Conservation (phyloP, 2,113 vertebrate genomes). For the Scatophagus argus region DNA sequence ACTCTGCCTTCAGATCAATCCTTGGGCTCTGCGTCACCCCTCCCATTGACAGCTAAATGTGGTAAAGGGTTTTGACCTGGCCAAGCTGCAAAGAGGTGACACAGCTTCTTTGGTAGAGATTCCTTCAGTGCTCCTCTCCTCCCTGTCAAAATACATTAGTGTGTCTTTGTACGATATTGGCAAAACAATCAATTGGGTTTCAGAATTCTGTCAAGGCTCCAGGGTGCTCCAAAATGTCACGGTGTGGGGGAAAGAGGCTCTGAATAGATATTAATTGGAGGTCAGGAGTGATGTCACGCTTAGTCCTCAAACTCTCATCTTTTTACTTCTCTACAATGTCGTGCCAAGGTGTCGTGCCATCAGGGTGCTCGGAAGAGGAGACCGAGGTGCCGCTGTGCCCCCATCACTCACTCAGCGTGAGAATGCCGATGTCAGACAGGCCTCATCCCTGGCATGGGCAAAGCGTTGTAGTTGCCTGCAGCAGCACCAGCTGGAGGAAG, state of each 20-base stretch:
- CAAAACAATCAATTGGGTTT: constrained; percentile 65
- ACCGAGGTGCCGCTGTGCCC: background rate
- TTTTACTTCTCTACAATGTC: constrained; percentile 23
- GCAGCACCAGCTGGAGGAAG: constrained; percentile 22
- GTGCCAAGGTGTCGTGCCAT: constrained; percentile 21
- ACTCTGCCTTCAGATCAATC: constrained; percentile 30
- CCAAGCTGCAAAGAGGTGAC: constrained; percentile 38
- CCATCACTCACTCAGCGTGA: constrained; percentile 23
- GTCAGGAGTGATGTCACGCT: constrained; percentile 26
- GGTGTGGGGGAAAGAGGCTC: constrained; percentile 12
- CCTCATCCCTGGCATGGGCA: background rate
- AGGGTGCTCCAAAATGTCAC: constrained; percentile 60
- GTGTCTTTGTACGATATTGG: constrained; percentile 63
- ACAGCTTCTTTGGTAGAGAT: constrained; percentile 40
- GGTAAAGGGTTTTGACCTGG: constrained; percentile 38
- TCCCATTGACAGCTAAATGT: constrained; percentile 29
- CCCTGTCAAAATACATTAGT: constrained; percentile 68
- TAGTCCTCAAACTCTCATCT: background rate
- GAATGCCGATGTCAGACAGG: background rate
- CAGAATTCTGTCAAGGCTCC: constrained; percentile 42
- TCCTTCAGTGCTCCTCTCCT: constrained; percentile 26
- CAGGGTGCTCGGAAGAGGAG: background rate
- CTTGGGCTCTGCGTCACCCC: background rate
- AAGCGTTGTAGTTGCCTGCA: background rate
- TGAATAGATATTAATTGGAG: constrained; percentile 63